Base-by-base conservation (phyloP, 2,888 invertebrate genomes). In the Apamea monoglypha region DNA sequence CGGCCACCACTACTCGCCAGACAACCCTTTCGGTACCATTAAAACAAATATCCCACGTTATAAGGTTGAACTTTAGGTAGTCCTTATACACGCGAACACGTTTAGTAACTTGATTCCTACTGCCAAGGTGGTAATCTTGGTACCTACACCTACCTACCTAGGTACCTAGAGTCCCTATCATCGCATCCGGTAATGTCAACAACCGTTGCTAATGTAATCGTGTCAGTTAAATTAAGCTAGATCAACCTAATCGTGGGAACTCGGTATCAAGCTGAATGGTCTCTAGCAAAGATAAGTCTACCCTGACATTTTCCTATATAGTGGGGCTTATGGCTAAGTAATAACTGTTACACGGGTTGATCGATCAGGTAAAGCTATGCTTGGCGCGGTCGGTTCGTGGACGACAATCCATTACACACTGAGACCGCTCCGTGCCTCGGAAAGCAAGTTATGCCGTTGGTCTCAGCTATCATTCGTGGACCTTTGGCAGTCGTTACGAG, bases 151-250 rank as follows among this genome's bases (percentile, higher is more conserved):
- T 50, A 18, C 50, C 50, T 18, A 50, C 18, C 18, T 0, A 6
- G 16, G 50, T 50, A 50, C 18, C 50, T 50, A 50, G 18, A 50
- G 18, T 18, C 12, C 36, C 4, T 59, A 78, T 64, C 50, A 69
- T 63, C 18, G 47, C 79, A 78, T 84, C 90, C 90, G 82, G 87
- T 78, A 78, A 80, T 67, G 64, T 53, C 71, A 75, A 67, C 78
- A 64, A 61, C n/a, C 29, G 73, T 80, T n/a, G 76, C 40, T 73
- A 80, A 77, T 78, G 68, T 74, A 79, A 81, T 76, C 61, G 72
- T 77, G 82, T 67, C 75, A 67, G 63, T 66, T 71, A 68, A 56
- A 87, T 85, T 61, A 76, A 76, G 61, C 50, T 74, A 12, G 44
- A 66, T 56, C 16, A 68, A 21, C 1, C 0, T 63, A 1, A 75